Evolutionary conservation across 1,140 invertebrate species (phyloP).

Genomic region (Holcopasites calliopsidis): DNA sequence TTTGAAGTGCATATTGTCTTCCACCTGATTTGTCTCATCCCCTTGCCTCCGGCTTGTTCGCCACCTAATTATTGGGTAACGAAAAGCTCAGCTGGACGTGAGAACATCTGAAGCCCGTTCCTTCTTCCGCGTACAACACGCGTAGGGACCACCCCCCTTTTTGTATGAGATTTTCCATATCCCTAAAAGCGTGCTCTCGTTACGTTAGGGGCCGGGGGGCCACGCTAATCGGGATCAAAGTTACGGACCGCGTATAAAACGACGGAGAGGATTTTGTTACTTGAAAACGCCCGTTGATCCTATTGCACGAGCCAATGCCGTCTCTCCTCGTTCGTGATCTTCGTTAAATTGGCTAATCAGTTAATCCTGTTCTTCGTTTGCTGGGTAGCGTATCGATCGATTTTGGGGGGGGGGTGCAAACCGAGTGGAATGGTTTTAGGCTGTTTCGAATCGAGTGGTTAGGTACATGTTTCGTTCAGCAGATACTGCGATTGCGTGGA

Average conservation of each 20-base stretch:
- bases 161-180: conserved; percentile 34
- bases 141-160: not conserved
- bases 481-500: too few species aligned
- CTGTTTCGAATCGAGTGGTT: too few species aligned
- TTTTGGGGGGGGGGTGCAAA: not conserved
- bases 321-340: conserved; percentile 7
- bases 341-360: conserved; percentile 33
- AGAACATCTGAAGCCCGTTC: conserved; percentile 28
- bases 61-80: conserved; percentile 38
- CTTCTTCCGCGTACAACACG: conserved; percentile 24
- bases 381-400: not conserved
- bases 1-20: conserved; percentile 52
- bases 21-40: conserved; percentile 40
- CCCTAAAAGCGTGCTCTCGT: conserved; percentile 38
- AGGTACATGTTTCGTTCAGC: too few species aligned
- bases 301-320: not conserved
- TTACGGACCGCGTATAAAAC: conserved; percentile 20
- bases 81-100: conserved; percentile 46
- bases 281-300: not conserved
- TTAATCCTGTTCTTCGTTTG: not conserved
- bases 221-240: conserved; percentile 51
- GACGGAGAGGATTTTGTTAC: conserved; percentile 43
- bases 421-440: not conserved
- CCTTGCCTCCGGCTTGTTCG: not conserved
- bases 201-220: not conserved